Conservation (phyloP, 1,140 invertebrate species). For the Conopomorpha cramerella region DNA sequence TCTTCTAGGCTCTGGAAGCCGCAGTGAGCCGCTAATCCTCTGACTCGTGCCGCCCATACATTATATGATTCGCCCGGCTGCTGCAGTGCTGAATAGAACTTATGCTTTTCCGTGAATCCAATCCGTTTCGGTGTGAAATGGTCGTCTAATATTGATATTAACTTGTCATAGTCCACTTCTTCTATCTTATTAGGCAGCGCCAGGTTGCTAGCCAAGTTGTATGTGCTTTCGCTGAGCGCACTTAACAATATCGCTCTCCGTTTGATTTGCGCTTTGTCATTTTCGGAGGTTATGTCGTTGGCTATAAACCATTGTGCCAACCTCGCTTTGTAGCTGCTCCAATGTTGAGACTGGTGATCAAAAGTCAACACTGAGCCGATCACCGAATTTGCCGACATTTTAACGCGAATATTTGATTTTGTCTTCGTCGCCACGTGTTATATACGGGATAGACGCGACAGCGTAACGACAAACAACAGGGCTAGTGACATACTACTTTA, state of each 20-base stretch:
- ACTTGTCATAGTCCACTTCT: neutral
- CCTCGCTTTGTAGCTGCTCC: too few relatives aligned
- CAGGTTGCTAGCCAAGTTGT: neutral
- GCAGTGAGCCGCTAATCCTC: too few relatives aligned
- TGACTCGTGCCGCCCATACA: constrained; percentile 4
- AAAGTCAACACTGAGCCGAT: too few relatives aligned
- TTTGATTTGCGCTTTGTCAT: constrained; percentile 5
- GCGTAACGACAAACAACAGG: too few relatives aligned
- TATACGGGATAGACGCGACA: too few relatives aligned
- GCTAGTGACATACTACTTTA: too few relatives aligned
- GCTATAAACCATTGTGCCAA: neutral
- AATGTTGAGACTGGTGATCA: too few relatives aligned
- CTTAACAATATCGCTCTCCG: constrained; percentile 4
- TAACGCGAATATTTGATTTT: too few relatives aligned
- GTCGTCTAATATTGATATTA: constrained; percentile 1
- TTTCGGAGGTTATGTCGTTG: too few relatives aligned
- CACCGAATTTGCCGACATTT: too few relatives aligned
- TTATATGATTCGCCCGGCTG: constrained; percentile 1
- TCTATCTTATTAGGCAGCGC: too few relatives aligned
- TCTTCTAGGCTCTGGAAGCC: constrained; percentile 8
- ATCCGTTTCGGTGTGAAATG: constrained; percentile 4
- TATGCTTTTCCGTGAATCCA: constrained; percentile 3
- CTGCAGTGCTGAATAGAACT: constrained; percentile 2
- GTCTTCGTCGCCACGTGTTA: too few relatives aligned
- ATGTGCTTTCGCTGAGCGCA: constrained; percentile 2